phyloP scores from a whole-genome alignment of 2,888 invertebrate species.

The Parascotia fuliginaria region DNA sequence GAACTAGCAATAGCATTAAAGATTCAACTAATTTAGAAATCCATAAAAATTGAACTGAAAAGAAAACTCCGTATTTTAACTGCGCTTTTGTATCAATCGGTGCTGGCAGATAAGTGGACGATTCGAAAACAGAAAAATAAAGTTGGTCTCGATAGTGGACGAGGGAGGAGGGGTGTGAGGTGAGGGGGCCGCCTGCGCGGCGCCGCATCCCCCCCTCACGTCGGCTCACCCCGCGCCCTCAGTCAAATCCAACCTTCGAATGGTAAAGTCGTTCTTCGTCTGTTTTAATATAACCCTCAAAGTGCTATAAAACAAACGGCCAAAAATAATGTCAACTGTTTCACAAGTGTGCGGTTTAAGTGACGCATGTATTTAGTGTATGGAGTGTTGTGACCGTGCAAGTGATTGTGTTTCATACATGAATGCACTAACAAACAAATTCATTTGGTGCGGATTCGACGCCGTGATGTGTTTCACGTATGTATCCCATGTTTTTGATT shows the following conservation, averaged over 20 bases:
- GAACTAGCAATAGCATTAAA: background rate
- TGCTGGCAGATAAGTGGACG: slow-evolving; percentile 60
- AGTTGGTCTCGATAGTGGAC: slow-evolving; percentile 53
- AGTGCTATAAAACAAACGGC: slow-evolving; percentile 31
- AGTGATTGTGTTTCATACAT: slow-evolving; percentile 34
- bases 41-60: background rate
- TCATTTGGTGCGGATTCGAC: slow-evolving; percentile 37
- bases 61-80: slow-evolving; percentile 39
- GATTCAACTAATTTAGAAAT: background rate
- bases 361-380: slow-evolving; percentile 35
- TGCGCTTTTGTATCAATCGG: slow-evolving; percentile 55
- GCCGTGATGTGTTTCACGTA: slow-evolving; percentile 45
- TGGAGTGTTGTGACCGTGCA: slow-evolving; percentile 29
- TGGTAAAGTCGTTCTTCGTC: slow-evolving; percentile 47
- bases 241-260: slow-evolving; percentile 54
- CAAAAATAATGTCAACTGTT: slow-evolving; percentile 32
- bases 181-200: slow-evolving; percentile 59
- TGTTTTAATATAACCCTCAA: slow-evolving; percentile 33
- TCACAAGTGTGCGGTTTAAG: slow-evolving; percentile 29
- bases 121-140: slow-evolving; percentile 66
- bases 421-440: slow-evolving; percentile 42
- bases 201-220: slow-evolving; percentile 45
- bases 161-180: slow-evolving; percentile 20
- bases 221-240: slow-evolving; percentile 49
- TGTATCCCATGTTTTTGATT: slow-evolving; percentile 21